Base-by-base conservation (phyloP, 2,797 vertebrate genomes). In the Esox lucius region DNA sequence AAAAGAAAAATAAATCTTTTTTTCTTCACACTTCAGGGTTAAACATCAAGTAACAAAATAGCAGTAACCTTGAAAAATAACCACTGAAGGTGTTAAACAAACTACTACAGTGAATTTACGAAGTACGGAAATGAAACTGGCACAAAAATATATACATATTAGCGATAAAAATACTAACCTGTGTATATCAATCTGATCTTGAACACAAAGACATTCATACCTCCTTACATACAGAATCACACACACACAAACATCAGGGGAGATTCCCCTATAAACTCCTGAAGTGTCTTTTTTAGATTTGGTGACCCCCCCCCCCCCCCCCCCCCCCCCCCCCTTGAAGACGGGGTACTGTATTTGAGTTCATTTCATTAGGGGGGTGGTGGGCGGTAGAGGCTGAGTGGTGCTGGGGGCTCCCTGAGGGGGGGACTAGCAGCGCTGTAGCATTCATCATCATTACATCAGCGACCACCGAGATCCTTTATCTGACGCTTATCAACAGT, bases 371-470 rank as follows among this genome's bases (percentile, higher is more conserved):
- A 95, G 90, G 89, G 84, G 65, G 9, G 24, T 87, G 87, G 81
- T 87, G 89, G 88, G 88, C 85, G 85, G 85, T 39, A 91, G 81
- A 79, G 90, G 87, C 93, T 86, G 88, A 87, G 92, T 86, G 86
- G 86, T 78, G 85, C 85, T 68, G 81, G 87, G 84, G 81, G 84
- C 83, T 88, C 90, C 90, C 87, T 46, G 73, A 89, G 92, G 92
- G 95, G 90, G 91, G 91, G 91, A 92, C 90, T 91, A 92, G 92
- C 93, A 87, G 87, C 85, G 86, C 89, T 81, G 87, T 90, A 84
- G 92, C 95, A 95, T 96, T 96, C 95, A 96, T 96, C 95, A 96
- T 95, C 95, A 95, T 96, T 96, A 96, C 95, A 96, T 95, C 95
- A 96, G 95, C 94, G 91, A 94, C 94, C 93, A 93, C 93, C 93